These are phyloP conservation scores for Aphidoletes aphidimyza DNA, from an alignment of 2,888 invertebrate genomes.

Conservation along the genomic window DNA sequence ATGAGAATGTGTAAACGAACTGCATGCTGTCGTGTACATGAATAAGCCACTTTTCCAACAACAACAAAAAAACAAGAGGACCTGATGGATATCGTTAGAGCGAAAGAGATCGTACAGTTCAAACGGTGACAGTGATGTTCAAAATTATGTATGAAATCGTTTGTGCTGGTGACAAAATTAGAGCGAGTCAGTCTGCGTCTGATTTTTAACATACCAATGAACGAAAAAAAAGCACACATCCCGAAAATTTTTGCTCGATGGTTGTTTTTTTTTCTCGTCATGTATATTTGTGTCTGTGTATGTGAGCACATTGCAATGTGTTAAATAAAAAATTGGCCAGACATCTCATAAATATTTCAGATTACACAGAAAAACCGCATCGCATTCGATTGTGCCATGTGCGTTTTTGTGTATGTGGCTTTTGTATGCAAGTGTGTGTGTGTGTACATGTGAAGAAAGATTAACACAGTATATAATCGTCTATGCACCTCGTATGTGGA, in stretches of 20 bases:
- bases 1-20: background rate
- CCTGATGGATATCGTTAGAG: background rate
- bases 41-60: background rate
- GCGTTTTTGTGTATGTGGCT: background rate
- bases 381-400: slow-evolving; percentile 44
- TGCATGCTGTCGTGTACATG: background rate
- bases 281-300: background rate
- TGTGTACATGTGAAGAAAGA: background rate
- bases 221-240: slow-evolving; percentile 9
- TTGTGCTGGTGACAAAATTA: slow-evolving; percentile 24
- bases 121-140: slow-evolving; percentile 26
- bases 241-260: background rate
- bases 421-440: too few relatives aligned
- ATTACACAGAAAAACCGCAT: slow-evolving; percentile 48
- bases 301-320: background rate
- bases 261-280: slow-evolving; percentile 22
- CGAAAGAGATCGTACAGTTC: background rate
- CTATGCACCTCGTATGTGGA: slow-evolving; percentile 8
- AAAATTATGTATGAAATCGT: slow-evolving; percentile 34
- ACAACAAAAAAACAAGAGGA: background rate
- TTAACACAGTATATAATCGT: slow-evolving; percentile 20
- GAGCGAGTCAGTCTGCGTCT: background rate
- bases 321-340: slow-evolving; percentile 60
- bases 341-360: slow-evolving; percentile 61
- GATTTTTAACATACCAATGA: background rate